Percentiles rank a stretch among this genome's conserved stretches.
Conservation (phyloP, 1,140 invertebrate genomes). For the Hesperophylax magnus region DNA sequence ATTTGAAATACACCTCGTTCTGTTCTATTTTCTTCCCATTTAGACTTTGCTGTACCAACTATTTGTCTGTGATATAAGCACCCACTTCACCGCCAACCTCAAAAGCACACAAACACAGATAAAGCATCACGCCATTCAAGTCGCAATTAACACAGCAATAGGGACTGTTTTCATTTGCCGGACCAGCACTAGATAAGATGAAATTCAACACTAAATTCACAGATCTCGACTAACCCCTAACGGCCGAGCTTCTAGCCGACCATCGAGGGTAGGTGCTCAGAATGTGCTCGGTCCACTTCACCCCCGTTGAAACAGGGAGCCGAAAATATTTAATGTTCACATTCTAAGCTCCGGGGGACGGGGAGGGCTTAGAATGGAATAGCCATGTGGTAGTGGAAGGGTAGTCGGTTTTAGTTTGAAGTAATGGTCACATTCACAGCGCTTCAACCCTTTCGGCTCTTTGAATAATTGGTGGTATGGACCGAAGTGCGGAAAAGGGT, state of each 20-base stretch:
- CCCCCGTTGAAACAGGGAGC: background rate
- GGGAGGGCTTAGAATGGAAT: slow-evolving; percentile 44
- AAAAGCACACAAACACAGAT: background rate
- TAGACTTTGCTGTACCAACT: background rate
- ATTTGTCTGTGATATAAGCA: slow-evolving; percentile 23
- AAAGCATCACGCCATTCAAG: background rate
- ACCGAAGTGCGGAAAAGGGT: slow-evolving; percentile 37
- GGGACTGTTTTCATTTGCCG: background rate
- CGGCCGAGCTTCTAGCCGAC: slow-evolving; percentile 46
- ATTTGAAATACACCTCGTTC: too few species aligned
- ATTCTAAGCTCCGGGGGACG: slow-evolving; percentile 36
- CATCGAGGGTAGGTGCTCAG: slow-evolving; percentile 29
- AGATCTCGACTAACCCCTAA: slow-evolving; percentile 43
- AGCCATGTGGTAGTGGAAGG: background rate
- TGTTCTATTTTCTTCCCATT: background rate
- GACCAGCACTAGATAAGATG: background rate
- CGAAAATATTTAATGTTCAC: slow-evolving; percentile 29
- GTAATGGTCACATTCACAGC: slow-evolving; percentile 38
- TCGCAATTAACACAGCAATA: background rate
- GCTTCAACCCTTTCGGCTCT: slow-evolving; percentile 56
- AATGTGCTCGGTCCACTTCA: slow-evolving; percentile 46
- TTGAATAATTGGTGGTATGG: slow-evolving; percentile 57
- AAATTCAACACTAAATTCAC: slow-evolving; percentile 30
- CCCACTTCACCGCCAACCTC: background rate
- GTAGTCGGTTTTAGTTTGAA: background rate